phyloP scores from a whole-genome alignment of 2,113 vertebrate genomes.

The Heptranchias perlo region DNA sequence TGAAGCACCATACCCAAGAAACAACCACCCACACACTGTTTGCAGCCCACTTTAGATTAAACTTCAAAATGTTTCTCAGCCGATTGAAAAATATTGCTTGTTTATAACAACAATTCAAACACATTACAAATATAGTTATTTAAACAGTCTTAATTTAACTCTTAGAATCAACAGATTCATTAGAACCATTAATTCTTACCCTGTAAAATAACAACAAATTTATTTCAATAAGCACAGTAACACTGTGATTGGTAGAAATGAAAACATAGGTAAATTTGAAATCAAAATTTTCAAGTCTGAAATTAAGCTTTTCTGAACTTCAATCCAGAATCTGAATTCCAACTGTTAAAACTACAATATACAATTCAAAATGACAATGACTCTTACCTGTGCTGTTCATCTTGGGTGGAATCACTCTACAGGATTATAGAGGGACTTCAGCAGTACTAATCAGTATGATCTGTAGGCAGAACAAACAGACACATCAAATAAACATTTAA shows the following conservation, averaged over 20 bases:
- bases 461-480: neutral
- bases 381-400: neutral
- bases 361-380: neutral
- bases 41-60: neutral
- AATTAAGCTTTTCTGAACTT: neutral
- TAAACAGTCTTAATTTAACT: neutral
- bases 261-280: neutral
- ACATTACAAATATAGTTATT: neutral
- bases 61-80: neutral
- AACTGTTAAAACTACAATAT: neutral
- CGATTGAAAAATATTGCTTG: too few relatives aligned
- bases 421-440: neutral
- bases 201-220: neutral
- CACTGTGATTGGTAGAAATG: neutral
- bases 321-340: neutral
- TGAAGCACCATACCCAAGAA: neutral
- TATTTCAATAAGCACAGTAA: neutral
- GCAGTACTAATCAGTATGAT: neutral
- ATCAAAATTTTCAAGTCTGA: neutral
- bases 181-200: neutral
- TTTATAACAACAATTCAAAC: conserved; percentile 1
- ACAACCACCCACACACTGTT: neutral
- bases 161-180: too few relatives aligned
- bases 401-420: neutral
- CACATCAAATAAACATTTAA: neutral